Evolutionary conservation across 2,888 invertebrate species (phyloP).

Genomic region (Tiphia femorata): DNA sequence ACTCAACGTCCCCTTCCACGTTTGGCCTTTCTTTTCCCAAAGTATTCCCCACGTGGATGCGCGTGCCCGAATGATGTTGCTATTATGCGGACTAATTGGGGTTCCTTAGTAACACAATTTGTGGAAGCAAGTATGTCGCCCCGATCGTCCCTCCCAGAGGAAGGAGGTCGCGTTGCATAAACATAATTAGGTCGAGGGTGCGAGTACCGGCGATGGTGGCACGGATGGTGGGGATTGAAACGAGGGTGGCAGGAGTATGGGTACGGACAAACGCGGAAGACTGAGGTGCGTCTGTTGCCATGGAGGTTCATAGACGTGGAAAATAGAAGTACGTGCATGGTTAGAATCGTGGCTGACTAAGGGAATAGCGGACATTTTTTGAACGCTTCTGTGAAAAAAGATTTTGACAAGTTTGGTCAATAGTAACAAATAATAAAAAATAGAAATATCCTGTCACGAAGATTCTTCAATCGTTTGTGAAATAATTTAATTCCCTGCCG

Average conservation of each 20-base stretch:
- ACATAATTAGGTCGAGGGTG: conserved; percentile 41
- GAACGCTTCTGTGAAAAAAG: no score
- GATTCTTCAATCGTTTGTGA: no score
- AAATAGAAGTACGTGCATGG: conserved; percentile 18
- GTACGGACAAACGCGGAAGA: conserved; percentile 10
- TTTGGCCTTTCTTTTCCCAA: no score
- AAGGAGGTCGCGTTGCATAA: conserved; percentile 38
- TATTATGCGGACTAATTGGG: conserved; percentile 31
- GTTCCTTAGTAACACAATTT: conserved; percentile 29
- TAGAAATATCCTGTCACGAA: no score
- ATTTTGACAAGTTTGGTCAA: no score
- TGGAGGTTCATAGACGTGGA: conserved; percentile 28
- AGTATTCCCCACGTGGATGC: conserved; percentile 18
- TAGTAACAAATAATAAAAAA: no score
- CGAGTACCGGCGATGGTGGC: conserved; percentile 3
- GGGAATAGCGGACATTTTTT: no score
- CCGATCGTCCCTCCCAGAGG: conserved; percentile 22
- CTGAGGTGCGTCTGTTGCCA: conserved; percentile 31
- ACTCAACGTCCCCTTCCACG: no score
- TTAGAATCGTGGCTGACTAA: not conserved
- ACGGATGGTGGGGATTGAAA: not conserved
- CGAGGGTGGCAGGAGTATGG: not conserved
- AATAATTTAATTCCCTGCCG: no score
- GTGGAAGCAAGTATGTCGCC: conserved; percentile 21
- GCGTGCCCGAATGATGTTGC: conserved; percentile 28